Conservation (phyloP, 2,113 vertebrate species). For the Crotalus tigris region DNA sequence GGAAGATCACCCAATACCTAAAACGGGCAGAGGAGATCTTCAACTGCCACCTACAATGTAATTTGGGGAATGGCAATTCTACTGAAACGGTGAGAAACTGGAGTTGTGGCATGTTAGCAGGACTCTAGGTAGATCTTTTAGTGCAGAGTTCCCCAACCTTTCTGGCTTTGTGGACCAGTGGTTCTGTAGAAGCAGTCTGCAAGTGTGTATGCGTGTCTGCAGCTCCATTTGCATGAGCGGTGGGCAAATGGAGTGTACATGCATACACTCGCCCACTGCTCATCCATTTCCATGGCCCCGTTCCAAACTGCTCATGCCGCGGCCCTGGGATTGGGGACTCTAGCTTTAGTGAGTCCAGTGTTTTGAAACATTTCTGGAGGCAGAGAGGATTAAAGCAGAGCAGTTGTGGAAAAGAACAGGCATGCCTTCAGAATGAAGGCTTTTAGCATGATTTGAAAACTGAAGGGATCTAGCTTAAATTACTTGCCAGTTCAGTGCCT, state of each 20-base stretch:
- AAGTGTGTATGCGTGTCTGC: background rate
- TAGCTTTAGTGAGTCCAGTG: background rate
- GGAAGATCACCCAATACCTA: conserved; percentile 94
- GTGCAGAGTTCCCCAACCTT: background rate
- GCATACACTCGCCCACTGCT: background rate
- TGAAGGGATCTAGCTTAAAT: background rate
- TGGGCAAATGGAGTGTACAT: no score
- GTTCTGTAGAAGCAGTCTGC: background rate
- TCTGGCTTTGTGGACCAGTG: background rate
- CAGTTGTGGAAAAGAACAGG: background rate
- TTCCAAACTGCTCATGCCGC: background rate
- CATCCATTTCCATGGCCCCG: background rate
- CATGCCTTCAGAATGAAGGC: background rate
- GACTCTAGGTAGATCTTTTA: background rate
- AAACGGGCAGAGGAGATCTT: conserved; percentile 97
- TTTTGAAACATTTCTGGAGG: background rate
- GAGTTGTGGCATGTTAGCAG: background rate
- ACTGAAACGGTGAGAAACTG: conserved; percentile 71
- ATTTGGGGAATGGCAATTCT: conserved; percentile 68
- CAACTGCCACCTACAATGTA: conserved; percentile 89
- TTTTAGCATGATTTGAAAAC: background rate
- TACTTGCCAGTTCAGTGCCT: background rate
- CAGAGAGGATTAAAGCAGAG: background rate
- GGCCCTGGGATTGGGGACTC: no score
- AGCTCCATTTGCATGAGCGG: background rate